phyloP scores from a whole-genome alignment of 1,140 invertebrate species.

The Charaxes varanes region DNA sequence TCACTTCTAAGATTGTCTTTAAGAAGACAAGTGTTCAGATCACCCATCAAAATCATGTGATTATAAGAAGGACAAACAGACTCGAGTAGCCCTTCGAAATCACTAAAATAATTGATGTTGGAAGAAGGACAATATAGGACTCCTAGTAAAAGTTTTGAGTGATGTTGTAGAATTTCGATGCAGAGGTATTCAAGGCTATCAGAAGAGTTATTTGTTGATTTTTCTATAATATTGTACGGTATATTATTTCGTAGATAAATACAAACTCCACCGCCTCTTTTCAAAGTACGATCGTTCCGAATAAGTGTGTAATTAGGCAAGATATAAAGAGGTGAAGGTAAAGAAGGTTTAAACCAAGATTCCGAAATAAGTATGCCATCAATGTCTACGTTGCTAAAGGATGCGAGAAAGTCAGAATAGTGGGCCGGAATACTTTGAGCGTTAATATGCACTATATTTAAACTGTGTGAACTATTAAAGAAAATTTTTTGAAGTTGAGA shows the following conservation, averaged over 20 bases:
- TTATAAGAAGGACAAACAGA: background rate
- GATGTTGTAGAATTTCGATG: background rate
- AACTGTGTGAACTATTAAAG: too few relatives aligned
- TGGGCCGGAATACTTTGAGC: too few relatives aligned
- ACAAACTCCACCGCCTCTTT: slow-evolving; percentile 2
- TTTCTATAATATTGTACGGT: too few relatives aligned
- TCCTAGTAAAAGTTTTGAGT: background rate
- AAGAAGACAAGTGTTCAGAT: too few relatives aligned
- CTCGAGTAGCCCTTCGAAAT: background rate
- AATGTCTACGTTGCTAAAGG: background rate
- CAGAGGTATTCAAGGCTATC: slow-evolving; percentile 5
- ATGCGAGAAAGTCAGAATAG: slow-evolving; percentile 5
- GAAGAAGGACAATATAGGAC: background rate
- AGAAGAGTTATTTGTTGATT: too few relatives aligned
- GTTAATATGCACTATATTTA: too few relatives aligned
- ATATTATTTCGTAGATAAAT: background rate
- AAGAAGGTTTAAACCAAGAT: slow-evolving; percentile 1
- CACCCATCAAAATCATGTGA: background rate
- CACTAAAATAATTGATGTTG: background rate
- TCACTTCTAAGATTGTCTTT: background rate
- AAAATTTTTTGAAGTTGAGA: too few relatives aligned
- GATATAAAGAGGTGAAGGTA: background rate
- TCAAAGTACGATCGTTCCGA: background rate
- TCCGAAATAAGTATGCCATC: slow-evolving; percentile 1
- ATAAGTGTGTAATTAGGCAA: background rate